Evolutionary conservation across 2,888 invertebrate genomes (phyloP).

Genomic region (Ophion ventricosus): DNA sequence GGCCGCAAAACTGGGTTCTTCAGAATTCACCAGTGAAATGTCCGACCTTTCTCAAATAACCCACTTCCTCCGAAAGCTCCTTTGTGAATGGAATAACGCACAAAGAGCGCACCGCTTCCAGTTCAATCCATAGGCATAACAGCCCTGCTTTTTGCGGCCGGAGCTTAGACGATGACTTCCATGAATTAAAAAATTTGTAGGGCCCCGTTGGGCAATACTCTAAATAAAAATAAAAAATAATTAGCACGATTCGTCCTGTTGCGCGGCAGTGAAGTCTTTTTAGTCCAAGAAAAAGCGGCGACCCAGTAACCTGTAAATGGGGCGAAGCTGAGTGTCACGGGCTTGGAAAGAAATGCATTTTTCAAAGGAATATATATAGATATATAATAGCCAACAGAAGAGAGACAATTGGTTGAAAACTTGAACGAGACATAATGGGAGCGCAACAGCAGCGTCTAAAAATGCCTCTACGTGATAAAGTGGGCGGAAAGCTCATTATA

Average conservation of each 20-base stretch:
- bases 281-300: not conserved
- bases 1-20: not conserved
- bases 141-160: not conserved
- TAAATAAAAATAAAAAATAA: not conserved
- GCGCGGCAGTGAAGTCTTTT: not conserved
- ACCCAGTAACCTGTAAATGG: not conserved
- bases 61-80: not conserved
- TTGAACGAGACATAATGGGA: not conserved
- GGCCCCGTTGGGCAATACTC: not conserved
- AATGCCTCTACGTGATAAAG: constrained; percentile 1
- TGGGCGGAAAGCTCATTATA: not conserved
- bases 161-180: not conserved
- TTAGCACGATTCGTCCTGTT: not conserved
- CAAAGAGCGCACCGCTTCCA: not conserved
- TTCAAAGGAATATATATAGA: not conserved
- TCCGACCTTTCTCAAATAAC: not conserved
- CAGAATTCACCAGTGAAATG: not conserved
- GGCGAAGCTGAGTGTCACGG: not conserved
- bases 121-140: not conserved
- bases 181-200: not conserved
- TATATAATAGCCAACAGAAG: not conserved
- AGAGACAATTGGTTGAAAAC: not conserved
- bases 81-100: not conserved
- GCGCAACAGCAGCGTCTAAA: not conserved
- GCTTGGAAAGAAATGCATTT: not conserved